Base-by-base conservation (phyloP, 2,797 vertebrate species). In the Ispidina lecontei region DNA sequence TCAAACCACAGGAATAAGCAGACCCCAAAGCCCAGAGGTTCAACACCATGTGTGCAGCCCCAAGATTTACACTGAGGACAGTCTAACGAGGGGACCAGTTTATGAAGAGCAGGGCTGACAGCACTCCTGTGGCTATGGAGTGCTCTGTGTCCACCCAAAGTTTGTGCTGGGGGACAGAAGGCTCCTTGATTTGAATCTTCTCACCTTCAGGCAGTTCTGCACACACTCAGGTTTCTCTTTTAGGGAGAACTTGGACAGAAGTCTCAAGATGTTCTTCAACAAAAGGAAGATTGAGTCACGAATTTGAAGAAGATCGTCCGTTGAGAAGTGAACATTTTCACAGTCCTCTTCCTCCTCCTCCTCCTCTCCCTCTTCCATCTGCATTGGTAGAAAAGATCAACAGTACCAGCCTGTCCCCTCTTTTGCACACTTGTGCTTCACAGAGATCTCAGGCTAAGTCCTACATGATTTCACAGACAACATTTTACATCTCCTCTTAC, bases 171-270 rank as follows among this genome's bases (percentile, higher is more conserved):
- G 26, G 39, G 21, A 31, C 19, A 13, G 0, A 33, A 33, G 3
- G 10, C 2, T 83, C 73, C 55, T 47, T 4, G 14, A 25, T 56
- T 13, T 68, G 33, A 22, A 64, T 29, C 41, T 39, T 19, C 47
- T 94, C 78, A 99, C 99, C 98, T 98, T 97, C 46, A 98, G 94
- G 92, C 98, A 99, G 75, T 94, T 98, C 82, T 97, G 97, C 54
- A 98, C 47, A 49, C 97, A 98, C 12, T 98, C 98, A 13, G 97
- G 97, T 52, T 97, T 98, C 90, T 99, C 98, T 90, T 98, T 98
- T 5, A 99, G 97, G 3, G 98, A 97, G 89, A 99, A 98, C 14
- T 96, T 98, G 6, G 97, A 95, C 6, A 99, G 97, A 75, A 99
- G 98, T 26, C 97, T 97, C 54, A 99, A 97, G 49, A 99, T 97